Percentiles rank a stretch among this genome's conserved stretches.
phyloP scores from a whole-genome alignment of 2,888 invertebrate species.

The Acleris cristana region DNA sequence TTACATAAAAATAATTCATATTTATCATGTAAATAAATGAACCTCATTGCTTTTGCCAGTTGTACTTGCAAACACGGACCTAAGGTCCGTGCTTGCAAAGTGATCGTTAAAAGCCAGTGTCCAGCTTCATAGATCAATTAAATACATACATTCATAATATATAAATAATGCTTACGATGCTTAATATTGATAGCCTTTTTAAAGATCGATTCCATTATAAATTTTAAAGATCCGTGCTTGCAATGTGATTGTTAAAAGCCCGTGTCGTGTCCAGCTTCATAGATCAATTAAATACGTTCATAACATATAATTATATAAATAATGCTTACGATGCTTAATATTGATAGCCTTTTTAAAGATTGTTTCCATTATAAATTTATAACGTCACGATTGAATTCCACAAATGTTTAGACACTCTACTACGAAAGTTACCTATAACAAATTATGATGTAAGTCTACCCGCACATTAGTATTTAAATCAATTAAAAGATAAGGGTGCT shows the following conservation, averaged over 20 bases:
- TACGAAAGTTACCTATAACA: neutral
- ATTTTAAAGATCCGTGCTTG: no score
- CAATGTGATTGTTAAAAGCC: no score
- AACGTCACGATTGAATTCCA: neutral
- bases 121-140: no score
- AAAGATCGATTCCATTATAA: slow-evolving; percentile 63
- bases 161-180: slow-evolving; percentile 6
- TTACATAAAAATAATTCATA: no score
- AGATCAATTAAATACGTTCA: no score
- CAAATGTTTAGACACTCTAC: neutral
- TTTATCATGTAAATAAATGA: no score
- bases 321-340: slow-evolving; percentile 17
- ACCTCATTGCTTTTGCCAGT: no score
- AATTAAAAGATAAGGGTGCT: no score
- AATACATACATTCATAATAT: neutral
- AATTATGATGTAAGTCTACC: neutral
- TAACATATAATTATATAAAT: neutral
- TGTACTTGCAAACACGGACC: no score
- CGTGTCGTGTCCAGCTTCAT: no score
- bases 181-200: slow-evolving; percentile 57
- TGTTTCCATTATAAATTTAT: slow-evolving; percentile 57
- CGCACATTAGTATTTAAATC: neutral
- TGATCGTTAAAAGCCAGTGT: no score
- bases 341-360: slow-evolving; percentile 62
- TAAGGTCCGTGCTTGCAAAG: no score